Evolutionary conservation across 2,113 vertebrate genomes (phyloP).

Genomic region (Phaethornis superciliosus): DNA sequence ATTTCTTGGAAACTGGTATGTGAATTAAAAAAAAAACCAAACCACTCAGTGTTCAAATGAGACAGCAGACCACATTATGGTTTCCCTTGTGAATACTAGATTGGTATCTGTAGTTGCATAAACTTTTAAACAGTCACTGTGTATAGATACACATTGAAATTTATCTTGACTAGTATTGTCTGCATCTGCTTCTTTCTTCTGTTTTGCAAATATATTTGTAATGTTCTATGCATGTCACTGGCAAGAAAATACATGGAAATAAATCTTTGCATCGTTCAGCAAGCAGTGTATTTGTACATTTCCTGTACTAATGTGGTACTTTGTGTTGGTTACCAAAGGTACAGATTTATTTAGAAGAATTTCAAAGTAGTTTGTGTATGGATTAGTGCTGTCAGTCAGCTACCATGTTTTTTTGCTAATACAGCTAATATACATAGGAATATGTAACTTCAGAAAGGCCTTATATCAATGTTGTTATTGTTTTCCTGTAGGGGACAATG

Average conservation of each 20-base stretch:
- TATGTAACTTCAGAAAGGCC: not conserved
- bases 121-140: too few species aligned
- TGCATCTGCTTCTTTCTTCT: not conserved
- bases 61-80: not conserved
- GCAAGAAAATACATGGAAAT: constrained; percentile 19
- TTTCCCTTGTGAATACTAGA: not conserved
- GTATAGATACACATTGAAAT: not conserved
- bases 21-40: not conserved
- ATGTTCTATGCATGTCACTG: not conserved
- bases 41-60: not conserved
- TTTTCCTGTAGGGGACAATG: not conserved
- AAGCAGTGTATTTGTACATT: not conserved
- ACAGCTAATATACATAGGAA: not conserved
- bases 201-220: not conserved
- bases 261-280: constrained; percentile 18
- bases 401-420: not conserved
- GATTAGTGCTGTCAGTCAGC: not conserved
- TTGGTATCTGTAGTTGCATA: not conserved
- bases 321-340: not conserved
- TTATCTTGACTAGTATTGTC: not conserved
- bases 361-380: not conserved
- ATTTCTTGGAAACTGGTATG: not conserved
- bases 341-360: not conserved
- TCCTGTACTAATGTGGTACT: not conserved
- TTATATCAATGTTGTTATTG: not conserved